Evolutionary conservation across 2,797 vertebrate genomes (phyloP).

Genomic region (Spinus pinus): DNA sequence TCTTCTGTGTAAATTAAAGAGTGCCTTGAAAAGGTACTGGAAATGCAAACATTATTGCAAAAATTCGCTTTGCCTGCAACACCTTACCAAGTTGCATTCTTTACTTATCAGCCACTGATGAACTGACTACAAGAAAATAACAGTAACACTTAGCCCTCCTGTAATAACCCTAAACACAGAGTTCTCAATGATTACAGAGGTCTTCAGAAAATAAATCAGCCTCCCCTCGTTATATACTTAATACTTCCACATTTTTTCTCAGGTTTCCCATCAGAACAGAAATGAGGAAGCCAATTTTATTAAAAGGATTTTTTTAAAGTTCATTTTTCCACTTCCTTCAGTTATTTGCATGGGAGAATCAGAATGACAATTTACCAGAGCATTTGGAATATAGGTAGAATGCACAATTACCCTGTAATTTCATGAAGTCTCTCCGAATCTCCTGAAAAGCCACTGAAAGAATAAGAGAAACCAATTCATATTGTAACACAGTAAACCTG

Average conservation of each 20-base stretch:
- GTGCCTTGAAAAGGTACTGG: background rate
- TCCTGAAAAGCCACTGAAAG: constrained; percentile 1
- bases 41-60: background rate
- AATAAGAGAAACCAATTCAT: background rate
- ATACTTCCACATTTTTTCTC: background rate
- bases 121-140: background rate
- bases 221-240: background rate
- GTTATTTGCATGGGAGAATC: background rate
- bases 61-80: background rate
- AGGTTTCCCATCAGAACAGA: background rate
- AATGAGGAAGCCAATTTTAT: background rate
- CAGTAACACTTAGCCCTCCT: background rate
- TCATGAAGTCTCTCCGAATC: background rate
- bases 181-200: background rate
- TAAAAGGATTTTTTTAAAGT: background rate
- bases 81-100: background rate
- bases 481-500: background rate
- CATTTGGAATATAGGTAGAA: background rate
- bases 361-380: background rate
- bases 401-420: background rate
- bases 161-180: background rate
- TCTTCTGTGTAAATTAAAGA: background rate
- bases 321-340: background rate
- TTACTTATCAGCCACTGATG: background rate
- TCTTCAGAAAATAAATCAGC: background rate